Evolutionary conservation across 2,888 invertebrate genomes (phyloP), one percentile per base, ranked within the genome.

Genomic region (Taphrorychus bicolor): DNA sequence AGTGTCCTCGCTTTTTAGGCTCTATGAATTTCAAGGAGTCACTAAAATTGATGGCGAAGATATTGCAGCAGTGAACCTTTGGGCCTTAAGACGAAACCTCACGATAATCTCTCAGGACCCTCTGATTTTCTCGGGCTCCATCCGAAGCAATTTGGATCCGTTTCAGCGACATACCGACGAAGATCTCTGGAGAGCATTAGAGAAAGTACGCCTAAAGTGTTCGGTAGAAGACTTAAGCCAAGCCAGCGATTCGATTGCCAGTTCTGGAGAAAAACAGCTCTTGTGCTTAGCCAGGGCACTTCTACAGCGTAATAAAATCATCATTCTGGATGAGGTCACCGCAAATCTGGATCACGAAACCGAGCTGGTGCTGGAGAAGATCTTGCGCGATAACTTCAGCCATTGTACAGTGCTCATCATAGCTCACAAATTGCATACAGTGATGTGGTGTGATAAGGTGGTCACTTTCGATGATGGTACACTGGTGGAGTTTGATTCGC

Each of bases 61-160:
- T 75, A 91, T 89, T 0, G 85, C 85, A 0, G 80, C 82, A 0
- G 81, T 97, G 67, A 91, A 93, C 0, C 83, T 93, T 18, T 89
- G 90, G 74, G 87, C 91, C 78, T 84, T 94, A 14, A 87, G 93
- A 61, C 88, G 89, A 41, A 89, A 87, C 77, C 86, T 94, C 66
- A 91, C 93, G 9, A 93, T 94, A 76, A 94, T 94, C 53, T 93
- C 93, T 0, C 93, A 94, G 80, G 93, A 93, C 76, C 93, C 94
- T 0, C 91, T 93, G 62, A 82, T 94, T 56, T 93, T 96, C 83
- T 92, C 93, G 0, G 95, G 95, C 41, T 90, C 93, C 2, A 86
- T 97, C 85, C 85, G 96, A 0, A 90, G 90, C 76, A 97, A 97
- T 83, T 85, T 97, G 66, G 96, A 96, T 84, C 96, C 96, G 1